phyloP scores from a whole-genome alignment of 2,113 vertebrate species.

The Odocoileus hemionus region DNA sequence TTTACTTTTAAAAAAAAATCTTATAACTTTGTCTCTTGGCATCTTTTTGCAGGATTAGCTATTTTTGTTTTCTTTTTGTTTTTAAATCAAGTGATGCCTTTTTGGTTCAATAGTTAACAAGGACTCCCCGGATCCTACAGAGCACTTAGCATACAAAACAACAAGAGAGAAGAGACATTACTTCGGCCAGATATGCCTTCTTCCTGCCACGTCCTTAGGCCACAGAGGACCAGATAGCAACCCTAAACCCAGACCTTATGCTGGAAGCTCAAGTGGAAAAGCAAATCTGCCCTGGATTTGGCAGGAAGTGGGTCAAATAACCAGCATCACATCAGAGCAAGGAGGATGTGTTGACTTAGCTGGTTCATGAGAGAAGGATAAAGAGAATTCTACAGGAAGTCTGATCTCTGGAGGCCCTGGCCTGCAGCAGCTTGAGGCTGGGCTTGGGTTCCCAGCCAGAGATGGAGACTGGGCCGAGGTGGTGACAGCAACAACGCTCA shows the following conservation, averaged over 20 bases:
- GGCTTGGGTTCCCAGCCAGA: too few relatives aligned
- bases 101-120: background rate
- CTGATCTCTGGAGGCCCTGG: background rate
- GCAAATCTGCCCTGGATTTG: background rate
- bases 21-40: background rate
- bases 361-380: background rate
- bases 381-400: background rate
- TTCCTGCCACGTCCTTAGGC: too few relatives aligned
- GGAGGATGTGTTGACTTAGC: background rate
- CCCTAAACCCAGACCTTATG: background rate
- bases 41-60: background rate
- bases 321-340: background rate
- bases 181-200: accelerated
- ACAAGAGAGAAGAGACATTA: accelerated
- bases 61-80: background rate
- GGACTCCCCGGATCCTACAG: background rate
- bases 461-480: too few relatives aligned
- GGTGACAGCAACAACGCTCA: too few relatives aligned
- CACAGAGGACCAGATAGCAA: background rate
- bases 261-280: background rate
- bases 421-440: too few relatives aligned
- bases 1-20: background rate
- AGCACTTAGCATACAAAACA: background rate
- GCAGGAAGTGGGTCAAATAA: background rate
- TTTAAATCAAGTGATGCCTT: background rate